Conservation (phyloP, 2,113 vertebrate genomes). For the Hypanus sabinus region DNA sequence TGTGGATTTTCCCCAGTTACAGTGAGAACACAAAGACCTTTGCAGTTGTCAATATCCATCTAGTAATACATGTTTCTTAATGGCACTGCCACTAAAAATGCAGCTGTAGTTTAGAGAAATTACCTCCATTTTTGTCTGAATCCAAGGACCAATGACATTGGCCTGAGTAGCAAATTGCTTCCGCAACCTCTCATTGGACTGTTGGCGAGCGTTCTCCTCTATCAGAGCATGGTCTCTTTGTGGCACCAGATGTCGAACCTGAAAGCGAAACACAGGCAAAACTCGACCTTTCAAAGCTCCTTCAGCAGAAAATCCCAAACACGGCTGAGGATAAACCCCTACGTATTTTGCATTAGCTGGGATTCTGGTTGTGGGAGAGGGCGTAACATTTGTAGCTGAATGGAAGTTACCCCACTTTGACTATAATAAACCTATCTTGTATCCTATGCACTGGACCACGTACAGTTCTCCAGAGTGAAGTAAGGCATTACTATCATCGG, state of each 20-base stretch:
- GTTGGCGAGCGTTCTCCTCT: slow-evolving; percentile 88
- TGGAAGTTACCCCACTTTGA: background rate
- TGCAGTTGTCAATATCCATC: too few relatives aligned
- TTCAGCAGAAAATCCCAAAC: background rate
- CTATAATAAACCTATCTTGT: background rate
- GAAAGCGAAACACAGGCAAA: background rate
- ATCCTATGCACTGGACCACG: background rate
- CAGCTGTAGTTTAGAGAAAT: slow-evolving; percentile 28
- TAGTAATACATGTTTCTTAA: background rate
- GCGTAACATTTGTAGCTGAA: background rate
- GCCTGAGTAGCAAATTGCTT: slow-evolving; percentile 93
- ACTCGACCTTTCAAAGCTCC: background rate
- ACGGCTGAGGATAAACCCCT: too few relatives aligned
- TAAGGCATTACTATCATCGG: background rate
- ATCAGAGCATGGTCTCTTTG: slow-evolving; percentile 88
- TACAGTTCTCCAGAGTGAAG: background rate
- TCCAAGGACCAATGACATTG: slow-evolving; percentile 95
- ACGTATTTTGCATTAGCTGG: background rate
- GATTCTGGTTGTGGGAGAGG: background rate
- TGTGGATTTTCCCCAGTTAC: too few relatives aligned
- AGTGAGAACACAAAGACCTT: too few relatives aligned
- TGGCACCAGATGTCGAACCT: slow-evolving; percentile 92
- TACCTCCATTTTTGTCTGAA: slow-evolving; percentile 98
- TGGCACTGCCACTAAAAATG: too few relatives aligned
- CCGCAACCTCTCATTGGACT: slow-evolving; percentile 89